phyloP scores from a whole-genome alignment of 2,888 invertebrate species.

The Campaea margaritaria region DNA sequence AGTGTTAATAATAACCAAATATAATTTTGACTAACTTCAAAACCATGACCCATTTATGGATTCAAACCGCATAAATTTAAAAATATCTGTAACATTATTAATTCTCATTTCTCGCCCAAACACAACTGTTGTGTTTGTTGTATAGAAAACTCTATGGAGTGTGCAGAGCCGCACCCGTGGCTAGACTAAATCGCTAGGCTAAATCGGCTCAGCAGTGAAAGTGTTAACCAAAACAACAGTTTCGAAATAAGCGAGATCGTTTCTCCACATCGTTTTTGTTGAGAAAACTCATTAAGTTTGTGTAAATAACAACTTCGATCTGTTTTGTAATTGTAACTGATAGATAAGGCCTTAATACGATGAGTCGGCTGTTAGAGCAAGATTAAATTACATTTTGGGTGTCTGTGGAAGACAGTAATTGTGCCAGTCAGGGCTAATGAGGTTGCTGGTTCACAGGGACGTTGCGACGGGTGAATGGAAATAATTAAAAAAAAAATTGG shows the following conservation, averaged over 20 bases:
- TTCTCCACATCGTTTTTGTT: slow-evolving; percentile 32
- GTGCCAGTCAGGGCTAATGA: slow-evolving; percentile 5
- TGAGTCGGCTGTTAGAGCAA: slow-evolving; percentile 12
- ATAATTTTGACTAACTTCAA: too few species aligned
- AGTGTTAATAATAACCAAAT: too few species aligned
- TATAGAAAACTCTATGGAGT: too few species aligned
- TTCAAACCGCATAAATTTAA: too few species aligned
- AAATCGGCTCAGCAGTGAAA: too few species aligned
- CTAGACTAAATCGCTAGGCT: too few species aligned
- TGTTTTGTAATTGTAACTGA: slow-evolving; percentile 37
- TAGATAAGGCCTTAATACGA: slow-evolving; percentile 33
- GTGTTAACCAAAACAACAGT: slow-evolving; percentile 6
- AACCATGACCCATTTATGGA: too few species aligned
- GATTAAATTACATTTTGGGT: slow-evolving; percentile 26
- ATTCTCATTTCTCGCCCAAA: too few species aligned
- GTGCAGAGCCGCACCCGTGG: too few species aligned
- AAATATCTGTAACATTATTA: too few species aligned
- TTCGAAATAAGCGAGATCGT: slow-evolving; percentile 26
- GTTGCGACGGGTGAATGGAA: neutral
- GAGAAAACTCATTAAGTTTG: slow-evolving; percentile 41
- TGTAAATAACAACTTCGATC: slow-evolving; percentile 39
- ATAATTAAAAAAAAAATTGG: too few species aligned
- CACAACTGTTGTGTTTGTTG: too few species aligned
- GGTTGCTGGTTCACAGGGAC: neutral
- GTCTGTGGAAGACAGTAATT: slow-evolving; percentile 16